These are phyloP conservation scores for Drosophila setifemur DNA, from an alignment of 1,140 invertebrate genomes.

Conservation along the genomic window DNA sequence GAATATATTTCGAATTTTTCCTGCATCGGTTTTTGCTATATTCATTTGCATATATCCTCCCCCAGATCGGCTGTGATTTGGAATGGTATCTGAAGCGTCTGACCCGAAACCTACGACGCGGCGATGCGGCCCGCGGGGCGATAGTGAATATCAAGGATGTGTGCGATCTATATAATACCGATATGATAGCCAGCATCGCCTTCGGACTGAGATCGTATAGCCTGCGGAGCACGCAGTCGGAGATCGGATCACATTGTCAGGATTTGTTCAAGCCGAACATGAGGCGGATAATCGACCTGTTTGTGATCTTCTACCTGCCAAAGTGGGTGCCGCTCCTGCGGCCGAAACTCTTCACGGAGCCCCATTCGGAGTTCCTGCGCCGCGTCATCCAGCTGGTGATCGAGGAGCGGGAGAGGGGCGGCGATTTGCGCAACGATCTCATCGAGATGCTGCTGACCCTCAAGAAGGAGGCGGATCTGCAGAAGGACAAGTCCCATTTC, in stretches of 20 bases:
- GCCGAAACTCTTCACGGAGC: constrained; percentile 60
- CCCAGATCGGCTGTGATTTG: constrained; percentile 66
- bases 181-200: constrained; percentile 85
- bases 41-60: neutral
- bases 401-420: constrained; percentile 71
- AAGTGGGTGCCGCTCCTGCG: constrained; percentile 61
- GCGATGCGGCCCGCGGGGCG: constrained; percentile 39
- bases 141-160: constrained; percentile 82
- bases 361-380: constrained; percentile 73
- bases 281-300: constrained; percentile 83
- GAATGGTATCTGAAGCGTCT: constrained; percentile 70
- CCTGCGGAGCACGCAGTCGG: constrained; percentile 83
- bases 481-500: constrained; percentile 73
- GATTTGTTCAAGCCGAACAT: constrained; percentile 84
- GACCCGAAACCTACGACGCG: constrained; percentile 59
- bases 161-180: constrained; percentile 84
- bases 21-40: neutral
- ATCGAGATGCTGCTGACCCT: constrained; percentile 83
- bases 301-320: constrained; percentile 83
- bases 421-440: constrained; percentile 82
- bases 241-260: constrained; percentile 82
- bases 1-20: neutral
- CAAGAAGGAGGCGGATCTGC: constrained; percentile 76
- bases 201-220: constrained; percentile 85
- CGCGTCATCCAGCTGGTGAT: constrained; percentile 80